Evolutionary conservation across 2,113 vertebrate species (phyloP).

Genomic region (Saccopteryx bilineata): DNA sequence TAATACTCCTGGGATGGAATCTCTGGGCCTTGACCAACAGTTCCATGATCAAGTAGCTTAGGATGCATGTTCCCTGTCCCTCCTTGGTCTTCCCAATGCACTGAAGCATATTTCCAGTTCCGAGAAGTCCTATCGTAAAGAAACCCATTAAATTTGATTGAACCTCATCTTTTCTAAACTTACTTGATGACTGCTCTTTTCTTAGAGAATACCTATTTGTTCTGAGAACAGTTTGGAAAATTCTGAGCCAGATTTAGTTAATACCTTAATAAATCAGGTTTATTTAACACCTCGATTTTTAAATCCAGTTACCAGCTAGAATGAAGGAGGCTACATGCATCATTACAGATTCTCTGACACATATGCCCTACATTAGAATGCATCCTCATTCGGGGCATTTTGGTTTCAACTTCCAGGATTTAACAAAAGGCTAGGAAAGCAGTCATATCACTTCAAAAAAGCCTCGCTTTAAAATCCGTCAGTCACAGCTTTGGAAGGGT

Average conservation of each 20-base stretch:
- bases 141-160: neutral
- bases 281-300: constrained; percentile 19
- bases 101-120: constrained; percentile 1
- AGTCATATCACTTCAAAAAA: neutral
- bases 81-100: neutral
- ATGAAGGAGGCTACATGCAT: neutral
- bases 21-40: neutral
- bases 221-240: constrained; percentile 21
- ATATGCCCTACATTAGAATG: neutral
- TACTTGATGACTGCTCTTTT: neutral
- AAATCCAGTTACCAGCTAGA: neutral
- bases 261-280: neutral
- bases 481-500: neutral
- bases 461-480: neutral
- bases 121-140: neutral
- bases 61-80: no score
- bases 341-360: neutral
- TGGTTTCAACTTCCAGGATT: neutral
- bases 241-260: constrained; percentile 22
- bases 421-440: neutral
- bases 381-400: neutral
- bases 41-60: neutral
- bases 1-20: neutral
- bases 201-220: neutral
- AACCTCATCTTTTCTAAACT: constrained; percentile 10